These are phyloP conservation scores for Paracanthobrama guichenoti DNA, from an alignment of 2,113 vertebrate species.

Conservation along the genomic window DNA sequence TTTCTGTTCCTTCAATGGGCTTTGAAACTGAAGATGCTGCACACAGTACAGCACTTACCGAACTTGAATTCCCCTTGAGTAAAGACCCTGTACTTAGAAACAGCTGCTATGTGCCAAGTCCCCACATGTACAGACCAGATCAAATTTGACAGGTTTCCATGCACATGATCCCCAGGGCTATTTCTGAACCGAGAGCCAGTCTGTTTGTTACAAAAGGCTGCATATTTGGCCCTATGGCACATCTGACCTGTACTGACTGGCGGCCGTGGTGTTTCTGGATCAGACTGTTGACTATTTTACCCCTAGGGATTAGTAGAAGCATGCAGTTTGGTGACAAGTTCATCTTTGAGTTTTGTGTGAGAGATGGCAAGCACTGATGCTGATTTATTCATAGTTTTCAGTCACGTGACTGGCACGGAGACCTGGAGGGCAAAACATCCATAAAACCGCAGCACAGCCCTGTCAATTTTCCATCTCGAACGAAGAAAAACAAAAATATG, in stretches of 20 bases:
- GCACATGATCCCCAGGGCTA: slow-evolving; percentile 39
- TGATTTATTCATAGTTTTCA: no score
- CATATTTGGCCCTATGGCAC: background rate
- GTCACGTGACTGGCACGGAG: no score
- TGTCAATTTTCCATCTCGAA: no score
- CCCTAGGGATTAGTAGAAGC: background rate
- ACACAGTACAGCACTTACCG: slow-evolving; percentile 15
- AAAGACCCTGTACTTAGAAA: background rate
- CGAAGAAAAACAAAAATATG: no score
- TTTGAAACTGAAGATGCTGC: slow-evolving; percentile 60
- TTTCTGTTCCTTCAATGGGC: slow-evolving; percentile 24
- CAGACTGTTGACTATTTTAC: background rate
- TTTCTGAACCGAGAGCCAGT: slow-evolving; percentile 41
- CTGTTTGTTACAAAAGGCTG: slow-evolving; percentile 33
- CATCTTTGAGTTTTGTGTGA: no score
- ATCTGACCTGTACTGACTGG: background rate
- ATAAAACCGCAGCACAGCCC: no score
- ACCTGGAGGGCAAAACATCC: no score
- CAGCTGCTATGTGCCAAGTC: slow-evolving; percentile 21
- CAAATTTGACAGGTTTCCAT: slow-evolving; percentile 33
- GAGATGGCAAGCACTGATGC: no score
- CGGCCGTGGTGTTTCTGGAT: background rate
- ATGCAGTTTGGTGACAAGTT: background rate
- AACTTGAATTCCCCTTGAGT: slow-evolving; percentile 17
- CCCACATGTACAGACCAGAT: slow-evolving; percentile 36